Conservation (phyloP, 2,888 invertebrate species). For the Zygogramma bicolorata region DNA sequence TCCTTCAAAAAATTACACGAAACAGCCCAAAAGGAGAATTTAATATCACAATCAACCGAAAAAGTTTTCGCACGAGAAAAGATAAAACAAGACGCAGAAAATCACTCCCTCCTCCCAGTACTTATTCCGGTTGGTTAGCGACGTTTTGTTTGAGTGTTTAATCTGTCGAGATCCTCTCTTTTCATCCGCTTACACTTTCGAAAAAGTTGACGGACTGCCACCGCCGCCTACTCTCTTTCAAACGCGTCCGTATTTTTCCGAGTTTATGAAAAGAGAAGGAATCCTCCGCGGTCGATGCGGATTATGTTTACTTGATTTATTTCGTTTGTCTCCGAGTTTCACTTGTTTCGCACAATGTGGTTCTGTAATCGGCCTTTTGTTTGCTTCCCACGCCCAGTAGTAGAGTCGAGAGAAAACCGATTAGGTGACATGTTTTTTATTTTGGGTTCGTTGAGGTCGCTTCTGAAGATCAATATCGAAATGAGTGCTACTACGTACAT, state of each 20-base stretch:
- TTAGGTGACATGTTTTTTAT: background rate
- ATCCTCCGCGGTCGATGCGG: constrained; percentile 27
- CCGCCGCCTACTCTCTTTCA: constrained; percentile 22
- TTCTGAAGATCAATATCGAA: no score
- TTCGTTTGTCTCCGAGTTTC: constrained; percentile 14
- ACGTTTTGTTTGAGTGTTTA: constrained; percentile 54
- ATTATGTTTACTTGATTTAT: constrained; percentile 44
- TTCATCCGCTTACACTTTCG: constrained; percentile 49
- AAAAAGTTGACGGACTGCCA: constrained; percentile 31
- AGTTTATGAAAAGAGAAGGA: constrained; percentile 29
- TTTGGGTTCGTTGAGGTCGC: no score
- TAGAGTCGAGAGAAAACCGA: background rate
- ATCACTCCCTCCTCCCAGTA: constrained; percentile 30
- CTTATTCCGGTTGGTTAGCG: constrained; percentile 50
- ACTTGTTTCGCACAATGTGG: constrained; percentile 11
- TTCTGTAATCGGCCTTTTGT: background rate
- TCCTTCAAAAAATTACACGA: background rate
- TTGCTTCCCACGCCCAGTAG: background rate
- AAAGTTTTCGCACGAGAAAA: background rate
- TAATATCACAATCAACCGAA: background rate
- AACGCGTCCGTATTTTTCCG: constrained; percentile 41
- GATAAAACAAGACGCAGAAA: constrained; percentile 11
- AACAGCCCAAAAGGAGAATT: background rate
- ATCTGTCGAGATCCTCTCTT: constrained; percentile 49
- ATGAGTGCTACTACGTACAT: no score